Percentiles rank a stretch among this genome's conserved stretches.
These are phyloP conservation scores for Meandrina meandrites DNA, from an alignment of 92 coral and sea anemone species.

Conservation along the genomic window DNA sequence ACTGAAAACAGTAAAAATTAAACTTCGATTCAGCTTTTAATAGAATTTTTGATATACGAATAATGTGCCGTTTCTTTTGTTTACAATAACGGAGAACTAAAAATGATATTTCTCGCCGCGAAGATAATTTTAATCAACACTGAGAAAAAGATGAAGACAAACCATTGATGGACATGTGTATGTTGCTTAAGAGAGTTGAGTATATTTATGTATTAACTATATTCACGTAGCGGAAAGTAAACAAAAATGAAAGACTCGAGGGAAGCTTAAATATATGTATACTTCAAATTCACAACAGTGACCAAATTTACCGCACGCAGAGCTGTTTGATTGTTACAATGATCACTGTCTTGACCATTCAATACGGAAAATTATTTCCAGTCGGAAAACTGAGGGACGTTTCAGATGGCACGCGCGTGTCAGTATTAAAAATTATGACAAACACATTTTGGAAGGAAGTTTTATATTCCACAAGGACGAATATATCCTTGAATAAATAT, in stretches of 20 bases:
- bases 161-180: not conserved
- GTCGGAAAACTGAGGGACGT: slow-evolving; percentile 10
- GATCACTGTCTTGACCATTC: not conserved
- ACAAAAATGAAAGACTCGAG: not conserved
- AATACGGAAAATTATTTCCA: slow-evolving; percentile 12
- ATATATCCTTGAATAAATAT: slow-evolving; percentile 4
- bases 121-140: slow-evolving; percentile 7
- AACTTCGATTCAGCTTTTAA: not conserved
- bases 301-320: slow-evolving; percentile 37
- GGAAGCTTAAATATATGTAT: not conserved
- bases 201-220: not conserved
- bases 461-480: not conserved
- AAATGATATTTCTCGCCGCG: not conserved
- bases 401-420: slow-evolving; percentile 7
- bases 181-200: not conserved
- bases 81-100: not conserved
- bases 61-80: not conserved
- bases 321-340: slow-evolving; percentile 1
- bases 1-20: not conserved
- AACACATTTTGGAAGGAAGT: slow-evolving; percentile 4
- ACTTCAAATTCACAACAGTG: slow-evolving; percentile 15
- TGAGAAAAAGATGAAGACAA: not conserved
- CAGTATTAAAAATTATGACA: not conserved
- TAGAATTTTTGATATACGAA: not conserved
- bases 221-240: slow-evolving; percentile 1